These are phyloP conservation scores for Antheraea pernyi DNA, from an alignment of 1,140 invertebrate species.

Conservation along the genomic window DNA sequence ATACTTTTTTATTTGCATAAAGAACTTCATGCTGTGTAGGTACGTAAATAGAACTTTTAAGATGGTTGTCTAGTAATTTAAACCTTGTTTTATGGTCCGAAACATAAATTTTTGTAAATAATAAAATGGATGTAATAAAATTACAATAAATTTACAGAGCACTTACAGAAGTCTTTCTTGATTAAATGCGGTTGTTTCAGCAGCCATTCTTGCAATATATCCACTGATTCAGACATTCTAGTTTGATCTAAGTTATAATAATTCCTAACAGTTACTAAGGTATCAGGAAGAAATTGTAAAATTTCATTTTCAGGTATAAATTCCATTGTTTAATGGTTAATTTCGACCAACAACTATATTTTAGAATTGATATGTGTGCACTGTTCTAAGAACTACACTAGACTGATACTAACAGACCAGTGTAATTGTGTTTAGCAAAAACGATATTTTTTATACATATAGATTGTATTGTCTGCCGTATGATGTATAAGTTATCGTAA, in stretches of 20 bases:
- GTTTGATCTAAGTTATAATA: constrained; percentile 33
- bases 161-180: constrained; percentile 47
- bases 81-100: no score
- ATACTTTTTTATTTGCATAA: no score
- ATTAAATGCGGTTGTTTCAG: constrained; percentile 41
- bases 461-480: no score
- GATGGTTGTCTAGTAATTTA: no score
- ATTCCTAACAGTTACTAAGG: constrained; percentile 23
- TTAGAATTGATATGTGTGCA: not conserved
- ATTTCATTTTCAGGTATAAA: constrained; percentile 9
- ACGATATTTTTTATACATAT: no score
- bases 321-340: constrained; percentile 18
- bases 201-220: constrained; percentile 39
- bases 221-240: constrained; percentile 32
- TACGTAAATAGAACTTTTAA: no score
- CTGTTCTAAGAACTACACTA: not conserved
- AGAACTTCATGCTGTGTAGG: no score
- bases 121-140: not conserved
- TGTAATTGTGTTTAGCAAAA: no score
- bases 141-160: not conserved
- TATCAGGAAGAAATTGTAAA: constrained; percentile 26
- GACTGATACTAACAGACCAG: not conserved
- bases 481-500: no score
- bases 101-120: no score
- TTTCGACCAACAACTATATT: not conserved